Evolutionary conservation across 1,140 invertebrate genomes (phyloP).

Genomic region (Episyrphus balteatus): DNA sequence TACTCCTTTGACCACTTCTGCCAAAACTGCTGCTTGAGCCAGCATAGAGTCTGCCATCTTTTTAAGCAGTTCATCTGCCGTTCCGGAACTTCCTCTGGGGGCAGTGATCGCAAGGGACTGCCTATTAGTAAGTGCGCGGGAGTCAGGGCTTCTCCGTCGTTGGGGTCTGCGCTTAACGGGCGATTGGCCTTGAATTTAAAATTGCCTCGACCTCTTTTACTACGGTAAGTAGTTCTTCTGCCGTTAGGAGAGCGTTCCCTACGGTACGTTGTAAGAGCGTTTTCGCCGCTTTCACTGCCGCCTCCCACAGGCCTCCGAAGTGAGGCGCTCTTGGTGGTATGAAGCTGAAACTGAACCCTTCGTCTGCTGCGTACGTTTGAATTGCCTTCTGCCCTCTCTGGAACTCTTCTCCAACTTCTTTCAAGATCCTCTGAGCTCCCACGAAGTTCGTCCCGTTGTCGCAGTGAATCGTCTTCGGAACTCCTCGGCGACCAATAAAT

Average conservation of each 20-base stretch:
- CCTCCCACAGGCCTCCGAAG: constrained; percentile 7
- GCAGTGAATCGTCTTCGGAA: constrained; percentile 11
- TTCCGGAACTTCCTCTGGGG: too few species aligned
- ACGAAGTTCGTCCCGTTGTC: constrained; percentile 32
- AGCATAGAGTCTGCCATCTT: constrained; percentile 1
- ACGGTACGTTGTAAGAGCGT: too few species aligned
- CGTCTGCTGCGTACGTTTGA: neutral
- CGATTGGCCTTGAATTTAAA: too few species aligned
- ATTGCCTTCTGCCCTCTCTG: neutral
- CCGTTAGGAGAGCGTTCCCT: too few species aligned
- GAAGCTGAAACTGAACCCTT: constrained; percentile 1
- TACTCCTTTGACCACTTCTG: constrained; percentile 19
- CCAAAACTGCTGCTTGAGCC: constrained; percentile 16
- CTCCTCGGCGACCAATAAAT: constrained; percentile 12
- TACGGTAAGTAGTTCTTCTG: too few species aligned
- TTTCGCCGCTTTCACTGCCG: constrained; percentile 4
- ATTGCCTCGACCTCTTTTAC: too few species aligned
- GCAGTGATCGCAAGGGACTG: too few species aligned
- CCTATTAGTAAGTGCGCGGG: too few species aligned
- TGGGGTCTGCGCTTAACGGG: too few species aligned
- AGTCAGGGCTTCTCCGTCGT: too few species aligned
- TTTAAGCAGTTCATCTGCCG: neutral
- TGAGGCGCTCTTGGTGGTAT: constrained; percentile 6
- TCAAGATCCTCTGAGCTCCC: constrained; percentile 9
- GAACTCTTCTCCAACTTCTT: neutral